Evolutionary conservation across 30 jellyfish, hydroid and myxozoan genomes (phyloP).

Genomic region (Chironex yamaguchii): DNA sequence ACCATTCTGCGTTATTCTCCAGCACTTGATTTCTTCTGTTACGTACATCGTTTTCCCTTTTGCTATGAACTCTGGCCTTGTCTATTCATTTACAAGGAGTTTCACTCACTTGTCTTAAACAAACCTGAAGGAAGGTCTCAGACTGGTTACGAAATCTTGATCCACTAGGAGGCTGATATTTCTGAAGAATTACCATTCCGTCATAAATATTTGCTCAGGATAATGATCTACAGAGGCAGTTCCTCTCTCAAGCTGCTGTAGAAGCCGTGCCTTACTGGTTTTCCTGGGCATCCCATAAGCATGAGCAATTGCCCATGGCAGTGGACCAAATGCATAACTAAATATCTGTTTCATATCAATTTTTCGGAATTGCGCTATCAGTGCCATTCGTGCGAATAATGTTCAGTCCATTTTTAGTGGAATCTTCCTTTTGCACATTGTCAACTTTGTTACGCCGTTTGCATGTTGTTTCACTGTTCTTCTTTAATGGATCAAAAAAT

Average conservation of each 20-base stretch:
- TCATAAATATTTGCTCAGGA: conserved; percentile 36
- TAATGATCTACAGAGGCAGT: conserved; percentile 25
- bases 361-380: conserved; percentile 11
- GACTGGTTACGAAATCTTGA: no score
- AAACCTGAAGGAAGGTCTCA: conserved; percentile 18
- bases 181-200: conserved; percentile 62
- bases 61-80: conserved; percentile 10
- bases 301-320: conserved; percentile 40
- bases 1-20: background rate
- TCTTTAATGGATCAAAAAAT: conserved; percentile 50
- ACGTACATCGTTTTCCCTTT: conserved; percentile 16
- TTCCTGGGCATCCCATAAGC: conserved; percentile 54
- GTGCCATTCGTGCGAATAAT: conserved; percentile 52
- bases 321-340: conserved; percentile 49
- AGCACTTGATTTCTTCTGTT: conserved; percentile 3
- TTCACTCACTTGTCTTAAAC: conserved; percentile 19
- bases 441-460: conserved; percentile 33
- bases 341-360: conserved; percentile 36
- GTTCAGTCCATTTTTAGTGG: background rate
- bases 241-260: background rate
- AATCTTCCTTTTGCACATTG: conserved; percentile 6
- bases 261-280: conserved; percentile 18
- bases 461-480: conserved; percentile 11
- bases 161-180: conserved; percentile 43
- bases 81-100: background rate